Evolutionary conservation across 2,888 invertebrate genomes (phyloP).

Genomic region (Crepidodera aurea): DNA sequence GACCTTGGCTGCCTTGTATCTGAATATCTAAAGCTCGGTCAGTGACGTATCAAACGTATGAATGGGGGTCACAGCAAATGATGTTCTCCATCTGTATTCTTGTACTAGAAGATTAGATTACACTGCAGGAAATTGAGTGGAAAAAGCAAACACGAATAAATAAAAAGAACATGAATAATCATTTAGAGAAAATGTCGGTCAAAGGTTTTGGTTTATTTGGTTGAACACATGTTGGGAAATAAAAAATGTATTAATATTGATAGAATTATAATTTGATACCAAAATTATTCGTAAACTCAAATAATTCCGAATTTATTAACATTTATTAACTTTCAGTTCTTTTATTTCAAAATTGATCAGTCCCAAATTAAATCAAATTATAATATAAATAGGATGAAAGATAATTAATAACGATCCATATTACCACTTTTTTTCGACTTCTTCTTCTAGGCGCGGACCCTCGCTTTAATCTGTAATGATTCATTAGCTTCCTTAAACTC

Average conservation of each 20-base stretch:
- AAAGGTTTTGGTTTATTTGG: conserved; percentile 20
- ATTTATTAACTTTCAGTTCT: too few species aligned
- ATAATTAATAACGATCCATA: too few species aligned
- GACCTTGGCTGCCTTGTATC: neutral
- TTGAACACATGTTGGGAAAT: neutral
- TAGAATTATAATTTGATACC: neutral
- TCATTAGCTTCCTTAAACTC: too few species aligned
- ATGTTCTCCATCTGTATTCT: neutral
- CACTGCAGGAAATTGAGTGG: neutral
- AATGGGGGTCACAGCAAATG: neutral
- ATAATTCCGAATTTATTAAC: too few species aligned
- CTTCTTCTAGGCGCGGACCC: too few species aligned
- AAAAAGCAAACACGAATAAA: conserved; percentile 5
- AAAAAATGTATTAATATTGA: neutral
- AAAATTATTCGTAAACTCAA: too few species aligned
- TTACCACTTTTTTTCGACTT: too few species aligned
- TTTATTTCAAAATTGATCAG: too few species aligned
- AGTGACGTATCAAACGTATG: neutral
- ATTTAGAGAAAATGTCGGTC: conserved; percentile 22
- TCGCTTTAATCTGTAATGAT: too few species aligned
- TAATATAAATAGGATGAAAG: too few species aligned
- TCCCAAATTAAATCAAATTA: too few species aligned
- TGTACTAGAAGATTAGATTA: neutral
- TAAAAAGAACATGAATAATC: conserved; percentile 16
- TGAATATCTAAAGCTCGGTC: neutral